Evolutionary conservation across 2,113 vertebrate species (phyloP), one percentile per base, ranked within the genome.

Genomic region (Dromaius novaehollandiae): DNA sequence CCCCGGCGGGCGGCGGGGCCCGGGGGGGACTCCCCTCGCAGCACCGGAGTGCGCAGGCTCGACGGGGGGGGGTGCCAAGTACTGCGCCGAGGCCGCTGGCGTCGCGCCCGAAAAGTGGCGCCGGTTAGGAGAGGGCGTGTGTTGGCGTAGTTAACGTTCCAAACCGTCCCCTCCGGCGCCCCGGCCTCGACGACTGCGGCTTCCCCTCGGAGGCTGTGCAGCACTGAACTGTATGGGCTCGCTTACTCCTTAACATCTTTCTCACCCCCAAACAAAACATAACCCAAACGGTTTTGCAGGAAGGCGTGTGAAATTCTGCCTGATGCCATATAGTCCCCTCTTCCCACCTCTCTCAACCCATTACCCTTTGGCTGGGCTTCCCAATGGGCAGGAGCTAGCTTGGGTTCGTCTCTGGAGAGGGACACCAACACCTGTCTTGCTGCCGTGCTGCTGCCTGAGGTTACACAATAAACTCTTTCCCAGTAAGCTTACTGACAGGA

Each of bases 391-490:
- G 53, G 38, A 53, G 58, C 13, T 36, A 24, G 32, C 28, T 17
- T 36, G 28, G 24, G 32, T 7, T 44, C 25, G 1, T 21, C 7
- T 7, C 19, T 5, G 26, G 10, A 38, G 13, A 4, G 3, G 4
- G 15, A 56, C 24, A 4, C 18, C 6, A 1, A 0, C 38, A 48
- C 42, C 26, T 9, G 42, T 9, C 11, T 7, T 1, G 0, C 1
- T 3, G 66, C 3, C 0, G 5, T 2, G n/a, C 25, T 11, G 10
- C 22, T 10, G 48, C 38, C 40, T 8, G 17, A 26, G 2, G 15
- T 9, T 9, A 2, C 7, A 19, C 15, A 0, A 6, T 5, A 1
- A 1, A 5, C 68, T 1, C 58, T 26, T 38, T 13, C 28, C 76
- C 9, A 4, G 2, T 5, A 20, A 77, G 55, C 30, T 44, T 21